phyloP scores from a whole-genome alignment of 2,113 vertebrate species.

The Equus quagga region DNA sequence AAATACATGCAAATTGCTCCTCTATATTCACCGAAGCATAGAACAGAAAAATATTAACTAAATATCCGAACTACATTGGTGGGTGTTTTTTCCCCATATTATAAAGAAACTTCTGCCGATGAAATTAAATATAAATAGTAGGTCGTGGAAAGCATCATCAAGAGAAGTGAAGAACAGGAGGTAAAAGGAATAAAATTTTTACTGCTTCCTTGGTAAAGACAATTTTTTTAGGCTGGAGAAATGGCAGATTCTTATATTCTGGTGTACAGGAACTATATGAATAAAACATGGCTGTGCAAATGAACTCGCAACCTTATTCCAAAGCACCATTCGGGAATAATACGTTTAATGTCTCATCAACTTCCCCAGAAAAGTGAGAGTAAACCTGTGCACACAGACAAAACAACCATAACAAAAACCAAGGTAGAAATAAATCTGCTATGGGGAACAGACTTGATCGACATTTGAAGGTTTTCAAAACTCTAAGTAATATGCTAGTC shows the following conservation, averaged over 20 bases:
- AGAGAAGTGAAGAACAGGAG: slow-evolving; percentile 50
- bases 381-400: slow-evolving; percentile 83
- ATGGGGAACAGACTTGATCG: slow-evolving; percentile 85
- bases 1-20: slow-evolving; percentile 43
- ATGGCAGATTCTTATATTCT: slow-evolving; percentile 82
- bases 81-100: background rate
- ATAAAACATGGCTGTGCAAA: slow-evolving; percentile 81
- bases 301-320: slow-evolving; percentile 79
- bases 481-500: slow-evolving; percentile 88
- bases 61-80: slow-evolving; percentile 6
- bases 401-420: slow-evolving; percentile 76
- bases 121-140: slow-evolving; percentile 71
- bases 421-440: slow-evolving; percentile 85
- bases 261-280: slow-evolving; percentile 71
- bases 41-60: slow-evolving; percentile 63
- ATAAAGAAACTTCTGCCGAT: slow-evolving; percentile 58
- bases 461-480: slow-evolving; percentile 90
- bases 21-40: slow-evolving; percentile 49
- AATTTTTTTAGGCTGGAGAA: slow-evolving; percentile 77
- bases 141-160: slow-evolving; percentile 32
- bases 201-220: slow-evolving; percentile 76
- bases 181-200: slow-evolving; percentile 75
- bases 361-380: slow-evolving; percentile 83
- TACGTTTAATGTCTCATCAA: slow-evolving; percentile 81
- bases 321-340: slow-evolving; percentile 82